Evolutionary conservation across 2,797 vertebrate species (phyloP), one percentile per base, ranked within the genome.

Genomic region (Sandelia bainsii): DNA sequence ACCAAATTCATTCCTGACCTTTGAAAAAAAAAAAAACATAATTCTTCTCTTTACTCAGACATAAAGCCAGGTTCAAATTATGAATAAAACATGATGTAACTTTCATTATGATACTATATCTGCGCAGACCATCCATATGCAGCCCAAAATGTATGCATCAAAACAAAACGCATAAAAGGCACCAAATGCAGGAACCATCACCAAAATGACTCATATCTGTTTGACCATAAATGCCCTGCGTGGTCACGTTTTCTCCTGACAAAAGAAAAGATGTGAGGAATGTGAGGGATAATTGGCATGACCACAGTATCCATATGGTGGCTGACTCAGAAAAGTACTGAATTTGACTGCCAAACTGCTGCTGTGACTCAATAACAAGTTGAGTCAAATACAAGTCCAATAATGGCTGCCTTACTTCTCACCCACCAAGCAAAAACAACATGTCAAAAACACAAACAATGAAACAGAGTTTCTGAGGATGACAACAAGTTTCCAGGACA

Each of bases 271-370:
- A 58, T 45, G 20, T 10, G 42, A 46, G 29, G n/a, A 42, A 52
- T 45, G 20, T 13, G 49, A 52, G 23, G 49, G 49, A 77, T 52
- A 39, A 69, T 32, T 66, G 72, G 72, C 72, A 67, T 70, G 25
- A 17, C 56, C n/a, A 22, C 65, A 62, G 60, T 72, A 67, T 52
- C 84, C 75, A 81, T 79, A 70, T 72, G 70, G 73, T 46, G 51
- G 60, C 52, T 73, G 79, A 75, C 29, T 83, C 72, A 73, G 32
- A 63, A 29, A 69, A 56, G 19, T 46, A 64, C 39, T 23, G 58
- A 64, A 60, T 60, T 59, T 29, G 46, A 48, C 59, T 62, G 69
- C 73, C 76, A 72, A 70, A 67, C 52, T 77, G 72, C 66, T 66
- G 37, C 60, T 74, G 57, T 60, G 70, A 85, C 54, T 82, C 72